phyloP scores from a whole-genome alignment of 2,888 invertebrate species.

The Hedya salicella region DNA sequence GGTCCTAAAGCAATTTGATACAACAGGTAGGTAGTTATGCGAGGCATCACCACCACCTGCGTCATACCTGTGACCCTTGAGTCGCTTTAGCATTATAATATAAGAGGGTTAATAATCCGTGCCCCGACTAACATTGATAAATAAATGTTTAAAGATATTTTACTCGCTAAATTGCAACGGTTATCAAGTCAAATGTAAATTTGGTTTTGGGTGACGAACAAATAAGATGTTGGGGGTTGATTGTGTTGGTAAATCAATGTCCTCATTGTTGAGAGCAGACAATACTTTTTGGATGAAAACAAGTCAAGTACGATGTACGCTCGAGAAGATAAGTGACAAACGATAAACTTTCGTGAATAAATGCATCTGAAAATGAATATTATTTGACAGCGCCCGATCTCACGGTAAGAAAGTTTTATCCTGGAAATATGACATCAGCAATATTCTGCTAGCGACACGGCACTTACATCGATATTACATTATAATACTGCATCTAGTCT shows the following conservation, averaged over 20 bases:
- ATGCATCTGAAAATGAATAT: conserved; percentile 55
- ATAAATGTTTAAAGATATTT: background rate
- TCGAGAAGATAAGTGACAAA: conserved; percentile 24
- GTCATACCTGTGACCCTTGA: conserved; percentile 19
- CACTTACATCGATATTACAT: conserved; percentile 54
- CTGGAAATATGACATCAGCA: conserved; percentile 55
- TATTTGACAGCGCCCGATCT: conserved; percentile 54
- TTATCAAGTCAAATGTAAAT: background rate
- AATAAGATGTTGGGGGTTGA: conserved; percentile 3
- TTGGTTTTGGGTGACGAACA: background rate
- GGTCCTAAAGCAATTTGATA: background rate
- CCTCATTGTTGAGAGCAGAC: background rate
- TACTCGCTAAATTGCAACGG: background rate
- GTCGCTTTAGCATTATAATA: background rate
- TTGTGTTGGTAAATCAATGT: conserved; percentile 1
- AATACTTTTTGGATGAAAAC: background rate
- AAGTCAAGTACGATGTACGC: conserved; percentile 3
- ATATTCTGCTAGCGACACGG: conserved; percentile 50
- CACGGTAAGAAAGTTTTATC: conserved; percentile 55
- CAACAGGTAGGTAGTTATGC: conserved; percentile 21
- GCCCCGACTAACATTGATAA: background rate
- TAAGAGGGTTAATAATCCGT: conserved; percentile 10
- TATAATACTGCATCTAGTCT: conserved; percentile 46
- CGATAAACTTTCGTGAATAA: conserved; percentile 49
- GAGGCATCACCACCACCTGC: conserved; percentile 34